Evolutionary conservation across 2,888 invertebrate species (phyloP), one percentile per base, ranked within the genome.

Genomic region (Acanthosoma haemorrhoidale): DNA sequence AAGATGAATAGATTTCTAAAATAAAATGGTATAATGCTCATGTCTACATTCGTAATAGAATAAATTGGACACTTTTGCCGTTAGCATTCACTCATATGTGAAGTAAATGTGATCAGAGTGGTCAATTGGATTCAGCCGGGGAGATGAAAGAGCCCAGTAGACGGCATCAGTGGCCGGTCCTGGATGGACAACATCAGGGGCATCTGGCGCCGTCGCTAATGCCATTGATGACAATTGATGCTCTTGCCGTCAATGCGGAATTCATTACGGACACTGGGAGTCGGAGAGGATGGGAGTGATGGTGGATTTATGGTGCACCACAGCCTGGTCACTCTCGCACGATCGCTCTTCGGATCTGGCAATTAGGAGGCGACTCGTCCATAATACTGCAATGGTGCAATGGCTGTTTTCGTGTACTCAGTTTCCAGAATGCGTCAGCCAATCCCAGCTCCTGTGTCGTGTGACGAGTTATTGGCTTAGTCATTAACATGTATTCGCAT

Each of bases 171-270:
- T 0, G 43, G 1, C 9, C 43, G 18, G 18, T 11, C 4, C 3
- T n/a, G n/a, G n/a, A n/a, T n/a, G n/a, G n/a, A n/a, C n/a, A n/a
- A 18, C 43, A 43, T 43, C 43, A 21, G 43, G 18, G 18, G 13
- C 43, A 43, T 43, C 43, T 43, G 43, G 18, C 21, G 11, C 43
- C 32, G 2, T 4, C 43, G 43, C 43, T 43, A 43, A 43, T 43
- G 43, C 21, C 43, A 43, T 43, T 43, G 43, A 43, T 43, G 43
- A 43, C 43, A 43, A 43, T 43, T 43, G 43, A 43, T 43, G 43
- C 43, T 21, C 43, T 21, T 21, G 41, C 41, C n/a, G n/a, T n/a
- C 41, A 21, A 43, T 43, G 21, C 43, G 21, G 21, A 43, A 43
- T 43, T 43, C 43, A 43, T 43, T 43, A 43, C 11, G 11, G 43